Evolutionary conservation across 2,888 invertebrate species (phyloP), one percentile per base, ranked within the genome.

Genomic region (Parnassius apollo): DNA sequence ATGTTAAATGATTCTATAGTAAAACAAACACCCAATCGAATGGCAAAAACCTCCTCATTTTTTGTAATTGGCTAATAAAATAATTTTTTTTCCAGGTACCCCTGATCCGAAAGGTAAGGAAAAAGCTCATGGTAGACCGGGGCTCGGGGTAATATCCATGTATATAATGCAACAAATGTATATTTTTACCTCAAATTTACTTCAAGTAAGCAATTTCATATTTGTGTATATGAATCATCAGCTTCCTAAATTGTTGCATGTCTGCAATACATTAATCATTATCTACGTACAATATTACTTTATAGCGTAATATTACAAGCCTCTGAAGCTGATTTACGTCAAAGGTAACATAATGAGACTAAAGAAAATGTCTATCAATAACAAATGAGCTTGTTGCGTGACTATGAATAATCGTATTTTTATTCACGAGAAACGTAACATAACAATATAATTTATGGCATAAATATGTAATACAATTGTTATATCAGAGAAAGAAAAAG

Each of bases 231-330:
- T 42, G 25, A 51, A n/a, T 46, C 55, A n/a, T 44, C 57, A 65
- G 66, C 64, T 64, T 61, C 53, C 59, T 50, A 70, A 70, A 67
- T 68, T 65, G 64, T 70, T 67, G 68, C 72, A 70, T 72, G 72
- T 66, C 67, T 65, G 55, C 9, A 52, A 53, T 57, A 53, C 69
- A 70, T 72, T 68, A 66, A 66, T 70, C 70, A 68, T 52, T 64
- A 64, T 64, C 64, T 56, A 60, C 57, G 57, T 59, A 60, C 56
- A 56, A 56, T 53, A 53, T 64, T 59, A 57, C 60, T 57, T 64
- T 59, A 64, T 57, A 57, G 57, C 57, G 60, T 59, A 52, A 57
- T 60, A 60, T 60, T 57, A 63, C 63, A 63, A 59, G 59, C 62
- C 50, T 35, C 62, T 58, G 55, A 58, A 57, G 57, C 63, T 63